Evolutionary conservation across 1,140 invertebrate species (phyloP), one percentile per base, ranked within the genome.

Genomic region (Drosophila triauraria): DNA sequence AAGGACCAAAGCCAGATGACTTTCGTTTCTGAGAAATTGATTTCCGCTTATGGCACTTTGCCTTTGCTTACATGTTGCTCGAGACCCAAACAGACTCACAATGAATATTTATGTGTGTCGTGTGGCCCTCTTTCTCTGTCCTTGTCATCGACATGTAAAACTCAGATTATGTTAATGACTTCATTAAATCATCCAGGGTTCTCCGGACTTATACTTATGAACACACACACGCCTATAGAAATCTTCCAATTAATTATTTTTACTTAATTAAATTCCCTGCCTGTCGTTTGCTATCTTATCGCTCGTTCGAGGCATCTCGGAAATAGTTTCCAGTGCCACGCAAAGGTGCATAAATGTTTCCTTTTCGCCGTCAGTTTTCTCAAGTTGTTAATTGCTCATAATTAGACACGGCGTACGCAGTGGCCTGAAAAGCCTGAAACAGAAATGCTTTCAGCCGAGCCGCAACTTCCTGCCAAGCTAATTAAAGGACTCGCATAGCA

Each of bases 1-100:
- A 53, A 53, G 63, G 67, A 70, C 62, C 63, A 51, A 54, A 69
- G 48, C 67, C 67, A 70, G 61, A 76, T 88, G 77, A 75, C 78
- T 90, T 85, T 76, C 81, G 75, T 79, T 85, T 90, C 63, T 82
- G 83, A 76, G 82, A 90, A 90, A 90, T 90, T 90, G 85, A 90
- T 90, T 90, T 90, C 85, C 85, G 85, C 85, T 88, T 88, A 88
- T 90, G 82, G 81, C 86, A 90, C 85, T 90, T 90, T 81, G 75
- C 63, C 68, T 61, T 75, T 82, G 68, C 85, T 90, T 79, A 90
- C 85, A 82, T 80, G 85, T 84, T 90, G 81, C 85, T 64, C 46
- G 60, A 56, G 48, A 74, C 65, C 62, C 51, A 38, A 67, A 35
- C 38, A 60, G 30, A 63, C 53, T 42, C 54, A 53, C 81, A 71